Base-by-base conservation (phyloP, 2,888 invertebrate genomes). In the Branchellion lobata region DNA sequence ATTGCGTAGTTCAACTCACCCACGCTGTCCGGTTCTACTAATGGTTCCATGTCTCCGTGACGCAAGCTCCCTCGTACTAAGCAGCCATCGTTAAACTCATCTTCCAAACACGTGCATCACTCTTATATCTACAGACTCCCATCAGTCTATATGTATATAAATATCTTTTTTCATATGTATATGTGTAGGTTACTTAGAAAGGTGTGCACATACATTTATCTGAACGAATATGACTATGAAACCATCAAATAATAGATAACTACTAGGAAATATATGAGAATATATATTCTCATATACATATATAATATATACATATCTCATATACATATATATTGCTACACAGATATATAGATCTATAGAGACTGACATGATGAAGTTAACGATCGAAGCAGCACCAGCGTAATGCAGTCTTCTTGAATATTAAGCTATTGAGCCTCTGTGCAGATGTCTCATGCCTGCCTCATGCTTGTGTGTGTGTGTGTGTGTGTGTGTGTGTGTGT, bases 291-390 rank as follows among this genome's bases (percentile, higher is more conserved):
- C 14, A 40, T 40, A 69, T 78, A 69, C 24, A 69, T 40, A 69
- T 40, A 69, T 78, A 3, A 78, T 78, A 78, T 34, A 68, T 68
- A 78, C 21, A 75, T 21, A 1, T 75, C 11, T 29, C 40, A 75
- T 51, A 51, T 75, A 24, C 29, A 27, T 40, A 40, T 40, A 40
- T 40, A 40, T 40, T 8, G 5, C 40, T 14, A 40, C 40, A 40
- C 8, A 40, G 14, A 14, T 8, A 40, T 40, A 5, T 40, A 40
- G 5, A 40, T 40, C 5, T 40, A 14, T 40, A n/a, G 18, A 14
- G 14, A 21, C 14, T 53, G 53, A 18, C 21, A n/a, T 0, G 8
- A 34, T 34, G 31, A 65, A 11, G 65, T 65, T 65, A 65, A 27
- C 27, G 29, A 65, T 65, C 40, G 40, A 5, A 40, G 40, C 5